Base-by-base conservation (phyloP, 1,140 invertebrate species). In the Drosophila sproati region DNA sequence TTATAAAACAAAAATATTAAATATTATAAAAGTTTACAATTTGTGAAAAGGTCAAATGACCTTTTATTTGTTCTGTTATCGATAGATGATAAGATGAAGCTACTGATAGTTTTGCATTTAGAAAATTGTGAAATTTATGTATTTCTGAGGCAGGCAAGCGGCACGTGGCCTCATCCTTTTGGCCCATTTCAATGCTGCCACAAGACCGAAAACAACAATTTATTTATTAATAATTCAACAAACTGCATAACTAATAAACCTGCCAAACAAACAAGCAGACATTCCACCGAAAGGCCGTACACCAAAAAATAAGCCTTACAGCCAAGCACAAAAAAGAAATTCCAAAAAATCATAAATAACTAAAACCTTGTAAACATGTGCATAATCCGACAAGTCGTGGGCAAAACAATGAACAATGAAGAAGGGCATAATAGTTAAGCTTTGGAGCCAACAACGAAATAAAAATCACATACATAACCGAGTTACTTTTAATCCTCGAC, bases 401-500 rank as follows among this genome's bases (percentile, higher is more conserved):
- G 52, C 51, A 72, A 66, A 64, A 62, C 57, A 60, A 60, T 35
- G 41, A 35, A 48, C 31, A 48, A 32, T 48, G 50, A 55, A 41
- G 32, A 48, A 45, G 67, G 35, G 55, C 59, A 50, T 34, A 35
- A 52, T 56, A 37, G 56, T 72, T 63, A 59, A 48, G 56, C 71
- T 50, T 50, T 34, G 48, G 39, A 28, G 39, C 55, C 39, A 61
- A 52, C 52, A 82, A 68, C 54, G 39, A 75, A 60, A 76, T 72
- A 76, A 71, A 76, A 71, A 76, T 76, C 73, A 72, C 67, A 76
- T 76, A 72, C 73, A 76, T 76, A 56, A 48, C 55, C 70, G 50
- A 79, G 68, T 80, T 88, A 88, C 83, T 88, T 88, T 88, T 88
- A 88, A 88, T 88, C 85, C 83, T 83, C 80, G 85, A 80, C 83